These are phyloP conservation scores for Leptinotarsa rubiginosa DNA, from an alignment of 2,888 invertebrate genomes.

Conservation along the genomic window DNA sequence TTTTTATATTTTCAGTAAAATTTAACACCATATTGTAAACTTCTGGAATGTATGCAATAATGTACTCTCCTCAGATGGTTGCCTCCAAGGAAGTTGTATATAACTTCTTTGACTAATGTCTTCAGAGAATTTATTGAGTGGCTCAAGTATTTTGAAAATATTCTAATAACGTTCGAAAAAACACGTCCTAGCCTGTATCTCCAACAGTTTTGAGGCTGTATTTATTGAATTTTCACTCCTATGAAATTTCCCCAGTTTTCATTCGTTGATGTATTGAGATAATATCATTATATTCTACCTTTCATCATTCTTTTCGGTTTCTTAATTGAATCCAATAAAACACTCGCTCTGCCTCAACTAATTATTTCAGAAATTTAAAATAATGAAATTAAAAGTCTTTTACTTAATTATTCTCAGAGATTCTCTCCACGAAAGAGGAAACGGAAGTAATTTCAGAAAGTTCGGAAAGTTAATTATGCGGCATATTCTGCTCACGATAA, in stretches of 20 bases:
- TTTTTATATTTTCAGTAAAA: too few species aligned
- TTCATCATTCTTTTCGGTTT: background rate
- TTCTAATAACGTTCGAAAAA: too few species aligned
- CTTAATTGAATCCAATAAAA: conserved; percentile 10
- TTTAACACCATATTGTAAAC: too few species aligned
- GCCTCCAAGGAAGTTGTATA: too few species aligned
- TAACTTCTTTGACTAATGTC: too few species aligned
- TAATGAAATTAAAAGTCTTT: conserved; percentile 13
- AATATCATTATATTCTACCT: background rate
- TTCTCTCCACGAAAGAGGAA: background rate
- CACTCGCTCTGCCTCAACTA: background rate
- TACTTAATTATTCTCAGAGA: conserved; percentile 1
- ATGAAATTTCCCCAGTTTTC: background rate
- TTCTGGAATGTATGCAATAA: too few species aligned
- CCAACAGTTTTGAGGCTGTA: too few species aligned
- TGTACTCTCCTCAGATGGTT: too few species aligned
- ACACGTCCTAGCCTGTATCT: too few species aligned
- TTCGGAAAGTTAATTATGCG: conserved; percentile 3
- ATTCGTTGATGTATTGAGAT: background rate
- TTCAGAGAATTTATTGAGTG: too few species aligned
- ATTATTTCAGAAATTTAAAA: conserved; percentile 2
- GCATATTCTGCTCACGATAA: conserved; percentile 7
- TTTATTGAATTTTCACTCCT: too few species aligned
- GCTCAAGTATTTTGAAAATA: too few species aligned
- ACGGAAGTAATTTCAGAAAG: conserved; percentile 2